Base-by-base conservation (phyloP, 2,113 vertebrate species). In the Hippolais icterina region DNA sequence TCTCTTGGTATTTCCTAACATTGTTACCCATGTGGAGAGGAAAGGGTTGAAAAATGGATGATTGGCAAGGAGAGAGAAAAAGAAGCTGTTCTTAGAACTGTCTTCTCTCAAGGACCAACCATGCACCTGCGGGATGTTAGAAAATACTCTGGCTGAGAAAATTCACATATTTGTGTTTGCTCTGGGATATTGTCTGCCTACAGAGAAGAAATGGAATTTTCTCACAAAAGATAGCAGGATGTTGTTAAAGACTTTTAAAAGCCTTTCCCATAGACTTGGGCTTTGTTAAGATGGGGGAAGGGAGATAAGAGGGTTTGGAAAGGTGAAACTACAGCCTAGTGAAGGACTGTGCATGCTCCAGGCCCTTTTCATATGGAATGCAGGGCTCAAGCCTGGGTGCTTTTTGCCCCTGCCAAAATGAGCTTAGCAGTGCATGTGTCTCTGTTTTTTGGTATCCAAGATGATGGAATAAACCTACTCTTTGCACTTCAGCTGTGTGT, bases 1-100 rank as follows among this genome's bases (percentile, higher is more conserved):
- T n/a, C n/a, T n/a, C n/a, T n/a, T n/a, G n/a, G 13, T 27, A 27
- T 52, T 82, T 75, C 78, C 37, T 29, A 75, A 23, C 18, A 23
- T 0, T 14, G 27, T 12, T 2, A 37, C 17, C 17, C 0, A 0
- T 37, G 53, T 35, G 61, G 20, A 41, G 19, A 65, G 24, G 7
- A 50, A 86, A 42, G 35, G 61, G 44, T 15, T 66, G 27, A 59
- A 59, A 76, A 86, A 42, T 59, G 35, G 44, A 57, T 66, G 52
- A 59, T 2, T 35, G 37, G 27, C 21, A 50, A 52, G 31, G 31
- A 66, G 35, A 57, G 25, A 76, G 44, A 50, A 59, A 49, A 75
- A 33, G 2, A 41, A 31, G 13, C 21, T 66, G 9, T 9, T 86
- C 42, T 66, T 44, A 42, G 17, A 66, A 44, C 15, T 35, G 25